Percentiles rank a stretch among this genome's conserved stretches.
phyloP scores from a whole-genome alignment of 2,113 vertebrate genomes.

The Tragelaphus scriptus region DNA sequence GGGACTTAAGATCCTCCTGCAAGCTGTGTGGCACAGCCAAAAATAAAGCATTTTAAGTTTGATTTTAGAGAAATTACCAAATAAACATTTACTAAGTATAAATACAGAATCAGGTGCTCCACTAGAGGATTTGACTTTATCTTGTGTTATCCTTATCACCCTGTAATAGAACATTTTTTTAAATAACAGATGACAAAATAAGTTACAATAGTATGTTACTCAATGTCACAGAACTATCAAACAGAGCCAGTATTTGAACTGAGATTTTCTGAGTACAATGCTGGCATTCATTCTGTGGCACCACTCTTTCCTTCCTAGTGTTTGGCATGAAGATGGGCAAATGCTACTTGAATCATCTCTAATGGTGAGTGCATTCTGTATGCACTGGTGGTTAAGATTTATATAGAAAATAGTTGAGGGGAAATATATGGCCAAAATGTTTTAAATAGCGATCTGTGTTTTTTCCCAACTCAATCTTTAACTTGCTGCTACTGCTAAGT shows the following conservation, averaged over 20 bases:
- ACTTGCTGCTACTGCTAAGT: no score
- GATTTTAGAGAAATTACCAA: not conserved
- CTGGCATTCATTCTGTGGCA: not conserved
- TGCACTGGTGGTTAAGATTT: not conserved
- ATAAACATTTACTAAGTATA: not conserved
- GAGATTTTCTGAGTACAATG: not conserved
- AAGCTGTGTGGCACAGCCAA: not conserved
- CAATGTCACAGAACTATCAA: not conserved
- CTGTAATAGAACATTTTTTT: not conserved
- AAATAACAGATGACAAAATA: not conserved
- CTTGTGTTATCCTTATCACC: not conserved
- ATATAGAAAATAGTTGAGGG: not conserved
- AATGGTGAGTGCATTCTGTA: not conserved
- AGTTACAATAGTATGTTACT: not conserved
- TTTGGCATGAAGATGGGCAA: not conserved
- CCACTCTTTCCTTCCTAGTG: not conserved
- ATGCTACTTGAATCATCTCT: not conserved
- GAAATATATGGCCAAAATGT: not conserved
- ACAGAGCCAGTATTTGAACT: not conserved
- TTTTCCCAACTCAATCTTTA: not conserved
- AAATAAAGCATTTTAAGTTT: not conserved
- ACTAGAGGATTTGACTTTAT: not conserved
- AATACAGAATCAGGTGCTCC: not conserved
- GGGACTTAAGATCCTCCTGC: not conserved
- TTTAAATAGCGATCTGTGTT: not conserved